These are phyloP conservation scores for Drosophila kikkawai DNA, from an alignment of 1,140 invertebrate species.

Conservation along the genomic window DNA sequence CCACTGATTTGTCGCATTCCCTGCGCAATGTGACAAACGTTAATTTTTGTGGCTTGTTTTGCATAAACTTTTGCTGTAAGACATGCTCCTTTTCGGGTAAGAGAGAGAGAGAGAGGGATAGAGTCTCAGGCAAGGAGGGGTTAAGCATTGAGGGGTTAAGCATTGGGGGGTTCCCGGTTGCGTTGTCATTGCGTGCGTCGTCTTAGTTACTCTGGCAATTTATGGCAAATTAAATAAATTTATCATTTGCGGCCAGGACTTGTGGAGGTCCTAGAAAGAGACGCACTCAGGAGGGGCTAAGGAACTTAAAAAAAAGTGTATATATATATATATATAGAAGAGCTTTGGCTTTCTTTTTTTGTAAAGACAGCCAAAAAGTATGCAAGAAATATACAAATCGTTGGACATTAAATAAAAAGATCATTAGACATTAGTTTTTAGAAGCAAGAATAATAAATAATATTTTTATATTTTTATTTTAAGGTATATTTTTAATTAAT, in stretches of 20 bases:
- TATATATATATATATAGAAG: background rate
- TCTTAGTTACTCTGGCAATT: constrained; percentile 80
- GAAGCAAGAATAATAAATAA: background rate
- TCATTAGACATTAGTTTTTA: background rate
- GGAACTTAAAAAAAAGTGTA: background rate
- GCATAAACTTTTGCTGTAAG: constrained; percentile 74
- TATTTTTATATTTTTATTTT: background rate
- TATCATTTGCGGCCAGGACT: constrained; percentile 68
- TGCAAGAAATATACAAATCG: background rate
- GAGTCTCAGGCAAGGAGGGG: background rate
- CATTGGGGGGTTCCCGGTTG: constrained; percentile 3
- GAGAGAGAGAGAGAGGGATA: no score
- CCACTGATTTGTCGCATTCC: constrained; percentile 82
- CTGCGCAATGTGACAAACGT: constrained; percentile 81
- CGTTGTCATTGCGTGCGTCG: constrained; percentile 75
- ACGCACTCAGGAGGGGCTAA: background rate
- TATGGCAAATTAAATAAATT: constrained; percentile 84
- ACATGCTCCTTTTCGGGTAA: constrained; percentile 10
- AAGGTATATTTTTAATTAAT: no score
- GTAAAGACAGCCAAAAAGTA: background rate
- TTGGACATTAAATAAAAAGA: background rate
- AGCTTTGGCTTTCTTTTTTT: background rate
- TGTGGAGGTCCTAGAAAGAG: background rate
- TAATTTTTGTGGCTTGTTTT: constrained; percentile 83
- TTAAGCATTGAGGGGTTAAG: background rate